Evolutionary conservation across 2,888 invertebrate species (phyloP).

Genomic region (Coenonympha arcania): DNA sequence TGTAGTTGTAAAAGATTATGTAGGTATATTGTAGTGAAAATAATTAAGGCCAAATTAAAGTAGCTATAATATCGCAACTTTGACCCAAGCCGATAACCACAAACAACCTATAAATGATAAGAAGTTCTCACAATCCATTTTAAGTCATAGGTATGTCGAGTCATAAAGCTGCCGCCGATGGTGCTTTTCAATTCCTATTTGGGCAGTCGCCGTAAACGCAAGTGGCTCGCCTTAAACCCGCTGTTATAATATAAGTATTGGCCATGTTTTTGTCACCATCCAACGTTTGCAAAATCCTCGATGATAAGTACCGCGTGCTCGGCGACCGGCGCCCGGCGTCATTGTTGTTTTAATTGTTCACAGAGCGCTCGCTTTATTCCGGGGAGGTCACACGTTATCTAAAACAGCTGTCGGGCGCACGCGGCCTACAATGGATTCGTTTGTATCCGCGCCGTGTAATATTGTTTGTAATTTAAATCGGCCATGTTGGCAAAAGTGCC

Average conservation of each 20-base stretch:
- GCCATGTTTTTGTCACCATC: constrained; percentile 1
- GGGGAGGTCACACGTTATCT: constrained; percentile 68
- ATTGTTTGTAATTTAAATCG: constrained; percentile 71
- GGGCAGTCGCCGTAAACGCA: not conserved
- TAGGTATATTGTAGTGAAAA: no score
- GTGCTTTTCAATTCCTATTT: not conserved
- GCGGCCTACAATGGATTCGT: constrained; percentile 63
- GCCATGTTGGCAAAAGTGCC: constrained; percentile 46
- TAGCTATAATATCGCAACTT: no score
- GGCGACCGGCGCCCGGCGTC: constrained; percentile 33
- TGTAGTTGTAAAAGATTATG: no score
- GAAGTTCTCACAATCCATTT: constrained; percentile 2
- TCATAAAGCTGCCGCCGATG: not conserved
- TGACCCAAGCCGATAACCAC: no score
- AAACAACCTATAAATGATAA: no score
- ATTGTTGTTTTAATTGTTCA: constrained; percentile 53
- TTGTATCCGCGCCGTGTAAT: constrained; percentile 62
- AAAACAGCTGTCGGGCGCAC: constrained; percentile 67
- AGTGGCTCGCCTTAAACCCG: not conserved
- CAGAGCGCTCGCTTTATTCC: constrained; percentile 56
- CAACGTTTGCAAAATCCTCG: constrained; percentile 25
- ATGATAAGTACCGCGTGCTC: no score
- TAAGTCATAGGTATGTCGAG: not conserved
- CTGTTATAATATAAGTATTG: no score
- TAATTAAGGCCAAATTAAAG: no score